A percentile compares a stretch with the other conserved stretches of the same genome.
Conservation (phyloP, 2,113 vertebrate species). For the Australoheros scitulus region DNA sequence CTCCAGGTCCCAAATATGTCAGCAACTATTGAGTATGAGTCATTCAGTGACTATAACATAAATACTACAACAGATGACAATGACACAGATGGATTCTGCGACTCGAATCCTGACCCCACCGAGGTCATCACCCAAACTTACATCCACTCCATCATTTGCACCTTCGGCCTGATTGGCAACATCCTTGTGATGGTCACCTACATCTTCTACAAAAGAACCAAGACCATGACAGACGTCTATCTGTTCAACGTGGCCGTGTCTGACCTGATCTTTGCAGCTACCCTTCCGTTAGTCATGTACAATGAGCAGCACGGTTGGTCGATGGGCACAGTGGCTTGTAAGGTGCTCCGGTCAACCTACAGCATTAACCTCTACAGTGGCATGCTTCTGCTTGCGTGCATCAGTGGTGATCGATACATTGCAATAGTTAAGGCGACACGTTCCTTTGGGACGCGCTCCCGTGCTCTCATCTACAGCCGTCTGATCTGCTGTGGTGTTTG, state of each 20-base stretch:
- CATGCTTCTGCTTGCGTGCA: slow-evolving; percentile 90
- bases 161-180: slow-evolving; percentile 88
- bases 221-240: slow-evolving; percentile 92
- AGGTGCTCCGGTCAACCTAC: slow-evolving; percentile 83
- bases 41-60: background rate
- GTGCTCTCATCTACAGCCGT: slow-evolving; percentile 69
- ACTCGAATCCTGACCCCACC: background rate
- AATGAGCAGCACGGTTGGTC: slow-evolving; percentile 79
- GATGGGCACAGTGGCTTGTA: slow-evolving; percentile 82
- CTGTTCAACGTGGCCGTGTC: slow-evolving; percentile 90
- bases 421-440: slow-evolving; percentile 89
- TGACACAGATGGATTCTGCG: slow-evolving; percentile 32
- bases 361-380: slow-evolving; percentile 92
- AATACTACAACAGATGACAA: rapidly evolving
- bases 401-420: slow-evolving; percentile 90
- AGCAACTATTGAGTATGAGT: rapidly evolving
- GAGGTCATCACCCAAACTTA: slow-evolving; percentile 49
- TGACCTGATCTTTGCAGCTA: slow-evolving; percentile 88
- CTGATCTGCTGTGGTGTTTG: slow-evolving; percentile 84
- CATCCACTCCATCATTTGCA: slow-evolving; percentile 83
- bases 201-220: slow-evolving; percentile 84
- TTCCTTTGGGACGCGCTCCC: slow-evolving; percentile 82
- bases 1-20: slow-evolving; percentile 47
- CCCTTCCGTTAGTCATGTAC: slow-evolving; percentile 88
- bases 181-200: slow-evolving; percentile 88